phyloP scores from a whole-genome alignment of 2,888 invertebrate genomes.

The Gisinianus flammeolus region DNA sequence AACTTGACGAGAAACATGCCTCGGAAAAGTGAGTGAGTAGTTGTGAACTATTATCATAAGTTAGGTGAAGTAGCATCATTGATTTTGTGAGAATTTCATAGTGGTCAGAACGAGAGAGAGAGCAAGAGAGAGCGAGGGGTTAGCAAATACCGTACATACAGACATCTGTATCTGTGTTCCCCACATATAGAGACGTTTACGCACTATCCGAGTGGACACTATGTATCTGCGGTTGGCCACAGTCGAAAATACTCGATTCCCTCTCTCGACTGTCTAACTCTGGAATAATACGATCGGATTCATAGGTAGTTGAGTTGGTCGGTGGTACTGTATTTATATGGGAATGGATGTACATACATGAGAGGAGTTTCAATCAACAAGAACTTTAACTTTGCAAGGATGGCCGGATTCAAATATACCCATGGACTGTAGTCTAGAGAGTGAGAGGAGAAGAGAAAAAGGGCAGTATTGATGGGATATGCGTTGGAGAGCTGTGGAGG shows the following conservation, averaged over 20 bases:
- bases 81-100: slow-evolving; percentile 39
- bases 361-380: not conserved
- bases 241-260: too few species aligned
- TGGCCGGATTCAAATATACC: too few species aligned
- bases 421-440: not conserved
- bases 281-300: too few species aligned
- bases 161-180: too few species aligned
- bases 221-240: slow-evolving; percentile 2
- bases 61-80: slow-evolving; percentile 44
- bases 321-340: not conserved
- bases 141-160: not conserved
- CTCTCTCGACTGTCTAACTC: too few species aligned
- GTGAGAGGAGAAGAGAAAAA: not conserved
- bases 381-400: too few species aligned
- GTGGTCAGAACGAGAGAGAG: too few species aligned
- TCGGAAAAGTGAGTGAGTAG: slow-evolving; percentile 32
- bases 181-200: too few species aligned
- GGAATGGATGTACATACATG: not conserved
- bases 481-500: too few species aligned
- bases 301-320: too few species aligned
- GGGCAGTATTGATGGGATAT: not conserved
- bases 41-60: slow-evolving; percentile 47
- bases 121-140: too few species aligned
- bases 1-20: not conserved
- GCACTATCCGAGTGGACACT: too few species aligned